A percentile compares a stretch with the other conserved stretches of the same genome.
Conservation (phyloP, 2,888 invertebrate species). For the Cerastis rubricosa region DNA sequence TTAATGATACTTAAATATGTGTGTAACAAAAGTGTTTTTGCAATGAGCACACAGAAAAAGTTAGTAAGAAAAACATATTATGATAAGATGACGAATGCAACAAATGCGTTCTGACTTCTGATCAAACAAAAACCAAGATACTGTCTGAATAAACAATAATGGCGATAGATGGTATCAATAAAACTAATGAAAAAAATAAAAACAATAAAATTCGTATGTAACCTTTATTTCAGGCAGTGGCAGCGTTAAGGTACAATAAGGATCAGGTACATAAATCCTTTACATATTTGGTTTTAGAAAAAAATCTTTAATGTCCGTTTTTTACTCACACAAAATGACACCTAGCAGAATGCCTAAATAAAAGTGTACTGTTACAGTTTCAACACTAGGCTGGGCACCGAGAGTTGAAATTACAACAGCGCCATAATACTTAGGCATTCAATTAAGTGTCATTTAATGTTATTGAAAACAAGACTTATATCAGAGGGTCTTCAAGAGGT, state of each 20-base stretch:
- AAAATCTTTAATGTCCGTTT: slow-evolving; percentile 19
- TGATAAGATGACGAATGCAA: background rate
- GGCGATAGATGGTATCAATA: too few species aligned
- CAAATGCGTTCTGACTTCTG: background rate
- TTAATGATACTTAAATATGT: slow-evolving; percentile 21
- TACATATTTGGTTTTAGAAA: slow-evolving; percentile 72
- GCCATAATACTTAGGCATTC: background rate
- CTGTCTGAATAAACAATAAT: background rate
- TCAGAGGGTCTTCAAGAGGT: background rate
- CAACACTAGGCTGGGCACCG: background rate
- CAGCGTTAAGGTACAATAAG: slow-evolving; percentile 64
- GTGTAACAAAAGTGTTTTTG: background rate
- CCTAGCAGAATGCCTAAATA: background rate
- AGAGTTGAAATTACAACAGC: background rate
- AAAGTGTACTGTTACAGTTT: background rate
- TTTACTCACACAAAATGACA: background rate
- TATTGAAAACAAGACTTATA: background rate
- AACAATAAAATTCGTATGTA: slow-evolving; percentile 41
- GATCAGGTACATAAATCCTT: slow-evolving; percentile 62
- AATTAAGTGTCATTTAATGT: background rate
- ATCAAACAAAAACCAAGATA: background rate
- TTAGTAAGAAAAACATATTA: background rate
- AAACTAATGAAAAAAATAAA: background rate
- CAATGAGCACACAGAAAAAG: background rate
- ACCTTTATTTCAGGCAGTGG: slow-evolving; percentile 66